Percentiles rank a stretch among this genome's conserved stretches.
phyloP scores from a whole-genome alignment of 1,140 invertebrate species.

The Drosophila gunungcola region DNA sequence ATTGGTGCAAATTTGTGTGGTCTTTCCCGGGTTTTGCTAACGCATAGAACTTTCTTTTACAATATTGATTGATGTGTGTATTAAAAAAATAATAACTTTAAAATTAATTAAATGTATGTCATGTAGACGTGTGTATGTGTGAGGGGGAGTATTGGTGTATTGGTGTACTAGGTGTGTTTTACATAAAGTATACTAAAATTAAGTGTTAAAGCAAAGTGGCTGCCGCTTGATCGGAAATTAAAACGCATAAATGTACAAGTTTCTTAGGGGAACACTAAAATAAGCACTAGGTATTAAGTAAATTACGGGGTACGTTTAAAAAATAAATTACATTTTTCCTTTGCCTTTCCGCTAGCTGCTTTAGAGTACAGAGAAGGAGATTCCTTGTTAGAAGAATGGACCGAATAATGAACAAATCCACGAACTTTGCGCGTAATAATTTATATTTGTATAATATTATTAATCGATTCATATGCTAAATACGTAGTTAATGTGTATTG shows the following conservation, averaged over 20 bases:
- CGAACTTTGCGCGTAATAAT: conserved; percentile 65
- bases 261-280: conserved; percentile 45
- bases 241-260: conserved; percentile 69
- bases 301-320: conserved; percentile 41
- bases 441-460: conserved; percentile 62
- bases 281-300: conserved; percentile 49
- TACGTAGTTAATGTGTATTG: conserved; percentile 48
- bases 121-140: conserved; percentile 53
- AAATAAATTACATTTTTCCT: conserved; percentile 63
- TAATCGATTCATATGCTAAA: conserved; percentile 69
- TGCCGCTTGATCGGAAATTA: conserved; percentile 29
- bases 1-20: conserved; percentile 57
- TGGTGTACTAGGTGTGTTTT: conserved; percentile 32
- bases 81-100: conserved; percentile 80
- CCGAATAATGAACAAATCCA: conserved; percentile 42
- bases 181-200: conserved; percentile 62
- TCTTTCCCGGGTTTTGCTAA: conserved; percentile 31
- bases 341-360: conserved; percentile 36
- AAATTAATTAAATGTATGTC: conserved; percentile 69
- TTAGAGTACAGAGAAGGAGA: conserved; percentile 45
- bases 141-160: conserved; percentile 14
- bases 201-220: conserved; percentile 69
- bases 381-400: conserved; percentile 42
- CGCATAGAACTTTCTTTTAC: conserved; percentile 56
- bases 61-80: conserved; percentile 53